These are phyloP conservation scores for Parnassius smintheus DNA, from an alignment of 2,888 invertebrate species.

Conservation along the genomic window DNA sequence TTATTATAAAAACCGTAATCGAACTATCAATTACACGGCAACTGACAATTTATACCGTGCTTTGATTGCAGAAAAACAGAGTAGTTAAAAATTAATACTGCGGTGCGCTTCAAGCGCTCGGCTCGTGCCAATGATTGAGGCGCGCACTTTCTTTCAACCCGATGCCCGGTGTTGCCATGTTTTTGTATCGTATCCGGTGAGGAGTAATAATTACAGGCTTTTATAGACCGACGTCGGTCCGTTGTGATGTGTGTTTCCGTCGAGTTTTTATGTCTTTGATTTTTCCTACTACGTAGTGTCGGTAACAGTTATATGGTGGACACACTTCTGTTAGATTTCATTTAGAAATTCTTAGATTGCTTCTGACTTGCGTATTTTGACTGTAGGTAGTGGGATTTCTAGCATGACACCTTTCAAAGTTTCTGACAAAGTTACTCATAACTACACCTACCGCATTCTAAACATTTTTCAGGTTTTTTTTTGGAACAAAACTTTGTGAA, in stretches of 20 bases:
- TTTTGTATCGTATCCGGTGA: constrained; percentile 22
- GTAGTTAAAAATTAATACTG: constrained; percentile 18
- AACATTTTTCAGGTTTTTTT: too few relatives aligned
- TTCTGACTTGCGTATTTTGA: too few relatives aligned
- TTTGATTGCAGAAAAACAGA: constrained; percentile 11
- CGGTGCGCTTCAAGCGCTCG: constrained; percentile 12
- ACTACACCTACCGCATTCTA: too few relatives aligned
- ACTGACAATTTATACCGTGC: constrained; percentile 7
- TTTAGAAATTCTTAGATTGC: not conserved
- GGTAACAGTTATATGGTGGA: constrained; percentile 1
- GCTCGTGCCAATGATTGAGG: constrained; percentile 15
- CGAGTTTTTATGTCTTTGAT: constrained; percentile 14
- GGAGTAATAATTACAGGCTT: constrained; percentile 14
- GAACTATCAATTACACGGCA: constrained; percentile 4
- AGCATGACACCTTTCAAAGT: too few relatives aligned
- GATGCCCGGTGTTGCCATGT: constrained; percentile 11
- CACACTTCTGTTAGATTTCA: not conserved
- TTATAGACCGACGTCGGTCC: constrained; percentile 13
- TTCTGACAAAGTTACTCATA: too few relatives aligned
- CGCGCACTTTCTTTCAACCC: constrained; percentile 14
- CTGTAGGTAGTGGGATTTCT: too few relatives aligned
- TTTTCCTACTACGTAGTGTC: constrained; percentile 4
- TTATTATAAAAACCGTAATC: constrained; percentile 5
- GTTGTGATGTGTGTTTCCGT: constrained; percentile 15
- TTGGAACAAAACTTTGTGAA: too few relatives aligned